Evolutionary conservation across 2,797 vertebrate species (phyloP), one percentile per base, ranked within the genome.

Genomic region (Aulostomus chinensis): DNA sequence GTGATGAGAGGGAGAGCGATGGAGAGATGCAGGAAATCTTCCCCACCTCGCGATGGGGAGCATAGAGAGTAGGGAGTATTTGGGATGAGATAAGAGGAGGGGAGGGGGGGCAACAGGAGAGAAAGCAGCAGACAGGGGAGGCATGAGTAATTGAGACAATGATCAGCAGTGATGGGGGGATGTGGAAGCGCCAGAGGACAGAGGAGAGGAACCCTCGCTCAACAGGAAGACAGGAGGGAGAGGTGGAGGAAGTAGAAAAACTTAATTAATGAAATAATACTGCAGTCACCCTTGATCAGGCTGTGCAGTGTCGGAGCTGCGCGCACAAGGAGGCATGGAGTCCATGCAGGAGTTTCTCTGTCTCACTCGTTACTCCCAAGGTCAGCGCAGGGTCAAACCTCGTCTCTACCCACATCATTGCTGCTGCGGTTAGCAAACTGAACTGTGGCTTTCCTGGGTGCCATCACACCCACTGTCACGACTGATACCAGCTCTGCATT

Each of bases 111-210:
- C 10, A 30, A 48, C 36, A 33, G 36, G 38, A 14, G 51, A 48
- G 50, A 29, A 12, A 49, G 6, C 12, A 36, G 31, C 49, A 58
- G 50, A 34, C 28, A 12, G 12, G 20, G 25, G 57, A 67, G 50
- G 56, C 79, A 70, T 84, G 80, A 84, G 88, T 88, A 91, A 91
- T 85, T 84, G 89, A 89, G 85, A 88, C 78, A 65, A 87, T 90
- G 86, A 90, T 90, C 76, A 86, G 83, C 86, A 81, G 81, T 85
- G 88, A 92, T 88, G 83, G 85, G 30, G 68, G 77, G 59, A 56
- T 72, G 73, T 52, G 64, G n/a, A 76, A 73, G 67, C 53, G 52
- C 48, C 46, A 56, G 80, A 84, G 82, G 80, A 88, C 41, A 17
- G 78, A 53, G 67, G 48, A 59, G 61, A 73, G 64, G 75, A 76